Base-by-base conservation (phyloP, 2,797 vertebrate species). In the Glossophaga mutica region DNA sequence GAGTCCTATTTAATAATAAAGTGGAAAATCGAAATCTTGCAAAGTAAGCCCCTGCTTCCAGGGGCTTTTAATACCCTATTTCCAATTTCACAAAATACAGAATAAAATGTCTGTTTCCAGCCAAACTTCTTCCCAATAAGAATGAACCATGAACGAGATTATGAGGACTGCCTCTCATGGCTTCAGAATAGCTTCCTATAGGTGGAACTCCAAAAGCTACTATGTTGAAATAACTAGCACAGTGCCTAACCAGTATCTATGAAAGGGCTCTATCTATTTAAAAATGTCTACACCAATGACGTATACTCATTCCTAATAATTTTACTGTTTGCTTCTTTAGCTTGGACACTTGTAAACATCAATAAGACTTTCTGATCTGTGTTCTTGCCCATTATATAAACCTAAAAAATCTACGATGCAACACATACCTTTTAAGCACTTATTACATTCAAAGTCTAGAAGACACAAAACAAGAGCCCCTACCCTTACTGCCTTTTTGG, bases 1-100 rank as follows among this genome's bases (percentile, higher is more conserved):
- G 62, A 94, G 76, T 94, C 95, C 91, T 26, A 79, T 67, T 87
- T 95, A 87, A 93, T 89, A 91, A 94, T 96, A 92, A 90, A 96
- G 39, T 1, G 52, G 12, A 39, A 94, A 95, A 65, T 11, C 12
- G 44, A 82, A 89, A 68, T 67, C 65, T 67, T 76, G 32, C 46
- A 88, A 96, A 73, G 57, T 42, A 73, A 90, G 39, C 26, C 39
- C 39, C 39, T 39, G 39, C 39, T 39, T 39, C 39, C 39, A 39
- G 39, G 39, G 39, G 6, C 39, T 39, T 39, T 39, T 39, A 39
- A 39, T 39, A 39, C 39, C 39, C 39, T 9, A 84, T 86, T 90
- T 76, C 70, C 67, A 91, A 50, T 57, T 48, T 82, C 50, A 90
- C 50, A 71, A 90, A 87, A 85, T 9, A 34, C 46, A 73, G 37